These are phyloP conservation scores for Semotilus atromaculatus DNA, from an alignment of 2,797 vertebrate species.

Conservation along the genomic window DNA sequence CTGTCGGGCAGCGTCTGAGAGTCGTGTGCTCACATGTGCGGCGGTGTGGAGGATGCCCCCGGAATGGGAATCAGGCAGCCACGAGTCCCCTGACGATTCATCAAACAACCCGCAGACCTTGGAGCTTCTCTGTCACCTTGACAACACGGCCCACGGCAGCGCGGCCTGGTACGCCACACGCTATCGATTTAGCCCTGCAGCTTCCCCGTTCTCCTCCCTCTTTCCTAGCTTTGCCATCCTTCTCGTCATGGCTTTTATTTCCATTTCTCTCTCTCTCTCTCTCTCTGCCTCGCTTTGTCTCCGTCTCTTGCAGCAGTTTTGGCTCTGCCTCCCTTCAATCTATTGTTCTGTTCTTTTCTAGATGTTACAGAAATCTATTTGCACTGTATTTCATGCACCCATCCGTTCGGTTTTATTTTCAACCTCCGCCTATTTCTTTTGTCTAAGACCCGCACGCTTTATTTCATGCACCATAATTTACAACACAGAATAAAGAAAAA, in stretches of 20 bases:
- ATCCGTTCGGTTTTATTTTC: slow-evolving; percentile 40
- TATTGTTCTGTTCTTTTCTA: slow-evolving; percentile 39
- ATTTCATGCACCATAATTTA: slow-evolving; percentile 59
- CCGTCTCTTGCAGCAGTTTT: neutral
- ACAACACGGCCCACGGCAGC: slow-evolving; percentile 88
- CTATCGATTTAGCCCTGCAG: slow-evolving; percentile 65
- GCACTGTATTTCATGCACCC: slow-evolving; percentile 32
- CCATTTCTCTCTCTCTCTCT: slow-evolving; percentile 5
- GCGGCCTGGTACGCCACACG: slow-evolving; percentile 88
- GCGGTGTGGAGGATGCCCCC: slow-evolving; percentile 97
- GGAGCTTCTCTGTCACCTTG: slow-evolving; percentile 98
- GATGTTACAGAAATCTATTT: slow-evolving; percentile 25
- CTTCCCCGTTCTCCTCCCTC: slow-evolving; percentile 19
- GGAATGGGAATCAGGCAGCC: slow-evolving; percentile 92
- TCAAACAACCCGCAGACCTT: slow-evolving; percentile 93
- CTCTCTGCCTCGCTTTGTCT: slow-evolving; percentile 5
- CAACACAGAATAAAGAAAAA: slow-evolving; percentile 22
- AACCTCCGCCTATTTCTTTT: slow-evolving; percentile 57
- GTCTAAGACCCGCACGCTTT: slow-evolving; percentile 66
- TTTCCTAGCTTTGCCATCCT: slow-evolving; percentile 17
- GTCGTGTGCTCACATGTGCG: slow-evolving; percentile 90
- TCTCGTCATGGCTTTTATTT: slow-evolving; percentile 19
- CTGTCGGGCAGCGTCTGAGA: slow-evolving; percentile 86
- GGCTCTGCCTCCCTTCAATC: slow-evolving; percentile 24
- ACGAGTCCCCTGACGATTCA: slow-evolving; percentile 96